phyloP scores from a whole-genome alignment of 2,113 vertebrate species.

The Pimephales promelas region DNA sequence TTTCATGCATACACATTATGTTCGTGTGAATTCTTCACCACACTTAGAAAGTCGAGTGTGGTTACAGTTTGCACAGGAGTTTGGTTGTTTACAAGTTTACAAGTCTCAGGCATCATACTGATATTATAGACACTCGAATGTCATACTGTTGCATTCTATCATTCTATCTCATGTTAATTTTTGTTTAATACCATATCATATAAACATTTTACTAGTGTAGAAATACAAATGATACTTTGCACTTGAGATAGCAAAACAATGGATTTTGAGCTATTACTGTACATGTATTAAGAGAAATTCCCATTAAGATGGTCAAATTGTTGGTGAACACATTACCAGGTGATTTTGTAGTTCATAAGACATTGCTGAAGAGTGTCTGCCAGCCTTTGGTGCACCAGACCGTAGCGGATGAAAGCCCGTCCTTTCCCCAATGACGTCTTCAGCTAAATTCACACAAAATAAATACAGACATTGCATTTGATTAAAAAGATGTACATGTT shows the following conservation, averaged over 20 bases:
- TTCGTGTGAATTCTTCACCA: background rate
- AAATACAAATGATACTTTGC: background rate
- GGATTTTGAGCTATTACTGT: background rate
- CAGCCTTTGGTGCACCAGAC: slow-evolving; percentile 90
- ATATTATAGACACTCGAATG: background rate
- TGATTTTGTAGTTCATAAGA: slow-evolving; percentile 90
- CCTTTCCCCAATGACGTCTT: slow-evolving; percentile 95
- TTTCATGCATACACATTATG: background rate
- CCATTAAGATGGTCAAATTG: background rate
- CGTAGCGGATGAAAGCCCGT: slow-evolving; percentile 93
- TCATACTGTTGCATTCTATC: background rate
- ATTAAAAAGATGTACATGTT: background rate
- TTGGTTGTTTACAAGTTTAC: background rate
- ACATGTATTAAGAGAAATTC: background rate
- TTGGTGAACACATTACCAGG: slow-evolving; percentile 77
- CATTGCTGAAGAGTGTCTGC: slow-evolving; percentile 96
- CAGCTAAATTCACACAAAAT: slow-evolving; percentile 73
- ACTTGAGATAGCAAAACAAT: background rate
- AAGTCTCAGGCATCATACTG: background rate
- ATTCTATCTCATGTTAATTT: no score
- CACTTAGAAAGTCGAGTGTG: background rate
- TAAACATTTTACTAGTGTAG: background rate
- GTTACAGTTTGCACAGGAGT: background rate
- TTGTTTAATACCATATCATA: background rate
- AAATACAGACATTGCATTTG: background rate